Evolutionary conservation across 2,113 vertebrate genomes (phyloP), one percentile per base, ranked within the genome.

Genomic region (Grammomys dolichurus): DNA sequence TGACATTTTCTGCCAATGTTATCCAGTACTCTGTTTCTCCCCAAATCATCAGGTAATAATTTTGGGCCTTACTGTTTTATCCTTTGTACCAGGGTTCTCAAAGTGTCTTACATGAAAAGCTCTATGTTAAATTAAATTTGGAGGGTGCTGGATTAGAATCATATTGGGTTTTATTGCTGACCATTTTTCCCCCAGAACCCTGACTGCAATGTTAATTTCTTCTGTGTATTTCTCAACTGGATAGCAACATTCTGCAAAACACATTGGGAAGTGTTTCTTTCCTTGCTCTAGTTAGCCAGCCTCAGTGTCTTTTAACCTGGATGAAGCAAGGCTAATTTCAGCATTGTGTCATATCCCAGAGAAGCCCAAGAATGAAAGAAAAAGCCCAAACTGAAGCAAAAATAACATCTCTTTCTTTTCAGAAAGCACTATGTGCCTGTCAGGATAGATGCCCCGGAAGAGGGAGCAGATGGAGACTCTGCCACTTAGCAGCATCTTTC

Each of bases 141-240:
- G 85, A 69, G 92, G 51, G 13, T 60, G 6, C 58, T 70, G n/a
- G 65, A 72, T 85, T 94, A 63, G 92, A 89, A 31, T 91, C 10
- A 56, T 63, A 56, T 24, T 28, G 33, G 48, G 48, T 26, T 40
- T 54, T 72, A n/a, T 89, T 85, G 10, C 54, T 89, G 77, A 77
- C 20, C n/a, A 48, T 51, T 51, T 89, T 72, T 28, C 3, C 51
- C 36, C 40, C 19, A 63, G 69, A 94, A 89, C 9, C 26, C 81
- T 88, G 56, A 51, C 56, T 81, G 60, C 67, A 75, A 93, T 94
- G 40, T 84, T 96, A 89, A 85, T 77, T 92, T 54, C 43, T 46
- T 70, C 40, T 69, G 48, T 88, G 65, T 60, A 91, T 65, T 54
- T 92, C 69, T 36, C 70, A 60, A 46, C 28, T 89, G 85, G 69